phyloP scores from a whole-genome alignment of 30 jellyfish, hydroid and myxozoan species.

The Haliclystus octoradiatus region DNA sequence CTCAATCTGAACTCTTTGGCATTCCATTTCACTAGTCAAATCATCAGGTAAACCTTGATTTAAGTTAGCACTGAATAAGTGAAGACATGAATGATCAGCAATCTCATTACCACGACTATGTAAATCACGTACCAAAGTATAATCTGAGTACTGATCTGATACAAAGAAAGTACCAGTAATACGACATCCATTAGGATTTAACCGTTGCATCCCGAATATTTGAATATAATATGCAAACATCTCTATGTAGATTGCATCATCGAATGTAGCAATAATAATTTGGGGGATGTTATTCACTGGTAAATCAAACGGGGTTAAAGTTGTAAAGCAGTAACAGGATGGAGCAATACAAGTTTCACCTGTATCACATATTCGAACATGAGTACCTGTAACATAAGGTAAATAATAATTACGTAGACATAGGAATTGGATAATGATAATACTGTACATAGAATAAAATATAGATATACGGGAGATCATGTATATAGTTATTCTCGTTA shows the following conservation, averaged over 20 bases:
- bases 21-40: slow-evolving; percentile 45
- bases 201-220: slow-evolving; percentile 19
- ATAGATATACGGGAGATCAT: too few species aligned
- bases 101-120: slow-evolving; percentile 16
- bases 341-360: slow-evolving; percentile 50
- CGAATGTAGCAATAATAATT: slow-evolving; percentile 48
- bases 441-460: too few species aligned
- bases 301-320: slow-evolving; percentile 64
- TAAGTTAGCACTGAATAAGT: slow-evolving; percentile 46
- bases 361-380: too few species aligned
- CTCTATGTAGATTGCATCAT: slow-evolving; percentile 41
- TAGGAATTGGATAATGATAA: too few species aligned
- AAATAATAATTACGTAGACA: too few species aligned
- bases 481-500: too few species aligned
- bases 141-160: slow-evolving; percentile 46
- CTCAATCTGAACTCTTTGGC: slow-evolving; percentile 2
- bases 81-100: slow-evolving; percentile 64
- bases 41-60: slow-evolving; percentile 46
- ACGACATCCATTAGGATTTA: slow-evolving; percentile 80
- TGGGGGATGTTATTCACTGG: slow-evolving; percentile 50
- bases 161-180: slow-evolving; percentile 79
- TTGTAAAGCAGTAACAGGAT: slow-evolving; percentile 50
- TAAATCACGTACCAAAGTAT: slow-evolving; percentile 27
- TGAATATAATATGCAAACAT: slow-evolving; percentile 16
- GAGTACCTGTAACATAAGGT: too few species aligned